Evolutionary conservation across 2,113 vertebrate genomes (phyloP), one percentile per base, ranked within the genome.

Genomic region (Polypterus senegalus): DNA sequence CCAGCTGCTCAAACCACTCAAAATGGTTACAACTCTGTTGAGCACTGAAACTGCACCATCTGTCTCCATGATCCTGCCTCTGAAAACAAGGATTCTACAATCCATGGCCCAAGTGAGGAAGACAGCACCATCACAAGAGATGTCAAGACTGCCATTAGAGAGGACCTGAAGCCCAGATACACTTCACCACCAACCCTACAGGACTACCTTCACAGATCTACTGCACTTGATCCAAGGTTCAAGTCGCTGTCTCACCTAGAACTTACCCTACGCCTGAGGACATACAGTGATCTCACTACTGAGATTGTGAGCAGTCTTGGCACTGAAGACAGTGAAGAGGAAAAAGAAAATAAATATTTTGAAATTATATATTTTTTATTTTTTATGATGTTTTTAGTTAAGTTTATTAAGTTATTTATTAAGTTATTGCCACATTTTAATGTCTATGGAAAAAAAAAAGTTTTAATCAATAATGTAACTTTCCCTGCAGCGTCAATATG

Each of bases 261-360:
- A 4, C 63, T 60, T 60, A 65, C 62, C 63, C 63, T 71, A 63
- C 10, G 43, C 49, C 8, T 58, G 58, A 71, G 45, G 44, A 71
- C 66, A 61, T 68, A 67, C 62, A 60, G 11, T 63, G 60, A 67
- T 67, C 66, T 65, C 60, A 70, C 66, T 55, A 66, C 59, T 70
- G 61, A 70, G 65, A 69, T 63, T 66, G 58, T 70, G 65, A 64
- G 46, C 27, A 27, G 27, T 27, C 27, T 27, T 27, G 2, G 27
- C 27, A 27, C 27, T 27, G 27, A 27, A 27, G 27, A 27, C 27
- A 64, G 54, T 59, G 54, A 69, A 69, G 62, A 63, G 67, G 61
- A 66, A 66, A 66, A 69, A 66, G 66, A 62, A 49, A 61, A 7
- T 45, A 62, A 11, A 56, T 48, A 64, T 9, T 27, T 27, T 27